Conservation (phyloP, 2,797 vertebrate species). For the Linurgus olivaceus region DNA sequence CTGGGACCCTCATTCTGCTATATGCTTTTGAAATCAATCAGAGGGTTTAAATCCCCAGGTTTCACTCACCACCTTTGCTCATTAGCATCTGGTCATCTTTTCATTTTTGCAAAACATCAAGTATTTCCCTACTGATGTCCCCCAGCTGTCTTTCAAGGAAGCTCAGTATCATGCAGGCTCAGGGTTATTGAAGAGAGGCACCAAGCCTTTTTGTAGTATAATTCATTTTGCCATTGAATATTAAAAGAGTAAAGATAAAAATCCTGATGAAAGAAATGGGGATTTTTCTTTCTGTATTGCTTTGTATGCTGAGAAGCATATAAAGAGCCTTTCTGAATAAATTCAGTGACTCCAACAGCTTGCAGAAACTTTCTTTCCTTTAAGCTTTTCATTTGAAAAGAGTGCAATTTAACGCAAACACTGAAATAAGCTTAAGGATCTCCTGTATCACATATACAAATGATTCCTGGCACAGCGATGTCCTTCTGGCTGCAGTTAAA, state of each 20-base stretch:
- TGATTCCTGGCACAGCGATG: background rate
- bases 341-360: background rate
- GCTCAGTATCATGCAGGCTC: background rate
- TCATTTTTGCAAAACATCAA: background rate
- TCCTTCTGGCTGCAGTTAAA: background rate
- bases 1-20: background rate
- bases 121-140: background rate
- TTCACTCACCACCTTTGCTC: background rate
- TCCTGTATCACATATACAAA: background rate
- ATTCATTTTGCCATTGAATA: slow-evolving; percentile 14
- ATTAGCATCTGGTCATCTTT: background rate
- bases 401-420: slow-evolving; percentile 20
- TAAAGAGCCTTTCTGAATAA: slow-evolving; percentile 38
- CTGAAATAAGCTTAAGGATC: slow-evolving; percentile 31
- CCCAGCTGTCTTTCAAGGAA: background rate
- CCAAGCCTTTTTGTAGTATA: slow-evolving; percentile 1
- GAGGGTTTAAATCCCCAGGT: background rate
- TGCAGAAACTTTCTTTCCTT: slow-evolving; percentile 8
- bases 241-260: slow-evolving; percentile 38
- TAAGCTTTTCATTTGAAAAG: slow-evolving; percentile 32
- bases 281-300: slow-evolving; percentile 1
- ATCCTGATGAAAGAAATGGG: slow-evolving; percentile 36
- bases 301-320: slow-evolving; percentile 32
- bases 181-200: background rate
- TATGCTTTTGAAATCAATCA: background rate